phyloP scores from a whole-genome alignment of 2,113 vertebrate species.

The Psammodynastes pulverulentus region DNA sequence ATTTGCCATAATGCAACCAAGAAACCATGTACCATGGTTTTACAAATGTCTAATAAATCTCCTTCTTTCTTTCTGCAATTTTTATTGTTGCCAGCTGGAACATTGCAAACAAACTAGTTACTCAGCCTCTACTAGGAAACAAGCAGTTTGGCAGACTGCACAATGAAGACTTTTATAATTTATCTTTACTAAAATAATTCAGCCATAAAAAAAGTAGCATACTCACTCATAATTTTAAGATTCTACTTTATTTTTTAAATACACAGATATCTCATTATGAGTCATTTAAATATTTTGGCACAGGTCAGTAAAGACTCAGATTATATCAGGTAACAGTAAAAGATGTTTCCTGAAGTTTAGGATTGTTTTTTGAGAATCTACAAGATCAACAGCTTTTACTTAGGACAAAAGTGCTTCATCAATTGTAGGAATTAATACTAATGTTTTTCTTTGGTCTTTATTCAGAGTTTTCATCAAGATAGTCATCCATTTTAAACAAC shows the following conservation, averaged over 20 bases:
- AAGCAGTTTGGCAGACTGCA: neutral
- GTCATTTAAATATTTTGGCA: neutral
- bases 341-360: neutral
- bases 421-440: neutral
- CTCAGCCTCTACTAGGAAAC: neutral
- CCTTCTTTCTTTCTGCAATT: neutral
- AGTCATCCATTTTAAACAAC: neutral
- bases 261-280: neutral
- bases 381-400: neutral
- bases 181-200: neutral
- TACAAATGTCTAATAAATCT: neutral
- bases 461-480: neutral
- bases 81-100: neutral
- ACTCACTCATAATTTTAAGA: neutral
- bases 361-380: neutral
- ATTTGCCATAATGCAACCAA: neutral
- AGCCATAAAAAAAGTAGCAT: neutral
- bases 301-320: neutral
- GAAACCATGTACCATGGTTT: neutral
- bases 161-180: neutral
- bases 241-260: neutral
- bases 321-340: neutral
- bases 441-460: neutral
- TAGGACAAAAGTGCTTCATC: neutral
- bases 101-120: neutral